A percentile compares a stretch with the other conserved stretches of the same genome.
These are phyloP conservation scores for Idris sp. DNA, from an alignment of 1,140 invertebrate genomes.

Conservation along the genomic window DNA sequence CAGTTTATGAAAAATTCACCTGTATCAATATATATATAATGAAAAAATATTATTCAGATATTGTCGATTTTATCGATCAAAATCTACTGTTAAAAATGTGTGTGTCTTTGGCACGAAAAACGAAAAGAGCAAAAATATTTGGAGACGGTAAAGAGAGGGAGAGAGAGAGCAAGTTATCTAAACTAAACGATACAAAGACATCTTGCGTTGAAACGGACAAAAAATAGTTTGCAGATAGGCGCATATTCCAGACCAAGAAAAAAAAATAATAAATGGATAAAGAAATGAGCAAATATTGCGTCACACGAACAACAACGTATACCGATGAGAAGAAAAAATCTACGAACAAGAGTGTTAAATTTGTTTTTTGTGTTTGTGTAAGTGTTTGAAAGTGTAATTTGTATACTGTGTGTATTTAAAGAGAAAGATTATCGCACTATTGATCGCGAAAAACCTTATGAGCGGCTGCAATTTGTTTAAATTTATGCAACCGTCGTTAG, in stretches of 20 bases:
- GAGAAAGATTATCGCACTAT: conserved; percentile 29
- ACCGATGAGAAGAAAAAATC: conserved; percentile 64
- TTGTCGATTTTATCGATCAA: too few species aligned
- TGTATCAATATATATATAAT: too few species aligned
- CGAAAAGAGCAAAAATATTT: too few species aligned
- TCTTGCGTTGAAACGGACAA: conserved; percentile 2
- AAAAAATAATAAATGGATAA: conserved; percentile 59
- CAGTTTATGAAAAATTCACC: too few species aligned
- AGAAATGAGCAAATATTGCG: conserved; percentile 63
- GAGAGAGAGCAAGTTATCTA: not conserved
- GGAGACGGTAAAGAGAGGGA: too few species aligned
- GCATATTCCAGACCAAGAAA: conserved; percentile 59
- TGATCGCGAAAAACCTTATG: conserved; percentile 43
- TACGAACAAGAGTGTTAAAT: conserved; percentile 48
- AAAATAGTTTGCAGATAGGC: conserved; percentile 2
- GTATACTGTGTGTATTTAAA: conserved; percentile 5
- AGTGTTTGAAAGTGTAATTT: conserved; percentile 2
- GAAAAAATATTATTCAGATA: too few species aligned
- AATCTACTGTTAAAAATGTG: not conserved
- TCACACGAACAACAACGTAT: conserved; percentile 65
- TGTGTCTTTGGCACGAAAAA: conserved; percentile 20
- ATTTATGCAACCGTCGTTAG: conserved; percentile 55
- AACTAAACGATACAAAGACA: not conserved
- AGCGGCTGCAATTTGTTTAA: conserved; percentile 6
- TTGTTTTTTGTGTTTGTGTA: conserved; percentile 6